Base-by-base conservation (phyloP, 2,888 invertebrate genomes). In the Coenonympha glycerion region DNA sequence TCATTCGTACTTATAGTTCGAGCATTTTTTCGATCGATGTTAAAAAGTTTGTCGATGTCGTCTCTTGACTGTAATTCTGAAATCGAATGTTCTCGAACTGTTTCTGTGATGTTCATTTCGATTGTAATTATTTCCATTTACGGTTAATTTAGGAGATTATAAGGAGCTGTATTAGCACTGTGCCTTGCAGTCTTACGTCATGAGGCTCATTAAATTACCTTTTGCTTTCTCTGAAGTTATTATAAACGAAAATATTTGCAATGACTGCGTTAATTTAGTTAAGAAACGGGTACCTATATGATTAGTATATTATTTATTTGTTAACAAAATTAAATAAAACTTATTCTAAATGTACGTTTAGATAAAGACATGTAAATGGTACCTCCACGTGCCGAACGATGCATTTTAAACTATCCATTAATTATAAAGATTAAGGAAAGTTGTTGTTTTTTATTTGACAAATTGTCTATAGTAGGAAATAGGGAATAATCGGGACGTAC, bases 391-490 rank as follows among this genome's bases (percentile, higher is more conserved):
- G 64, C 75, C 65, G 70, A 64, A 69, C 64, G 69, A 76, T 75
- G 74, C 81, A 79, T 83, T 80, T 81, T 79, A 73, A 79, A 78
- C 62, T 76, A 81, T 81, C 71, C 67, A 78, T 71, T 72, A 76
- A 75, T 77, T 77, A 76, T 69, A 65, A 71, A 69, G 67, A 66
- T 68, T 65, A 71, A 62, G 46, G 57, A 46, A 60, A 46, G 39
- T 2, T n/a, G 42, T 66, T 61, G 65, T 73, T 75, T 77, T 42
- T 3, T 6, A n/a, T 26, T 9, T 16, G 9, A 28, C 3, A 30
- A 11, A 30, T 3, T 3, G 3, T 11, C n/a, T 15, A 6, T 26
- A 49, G 13, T 16, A 34, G 36, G 9, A 9, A 24, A 2, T n/a
- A 13, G 6, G 44, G 22, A 31, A 15, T 13, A 18, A 9, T 21